Percentiles rank a stretch among this genome's conserved stretches.
These are phyloP conservation scores for Cantharis lateralis DNA, from an alignment of 2,888 invertebrate genomes.

Conservation along the genomic window DNA sequence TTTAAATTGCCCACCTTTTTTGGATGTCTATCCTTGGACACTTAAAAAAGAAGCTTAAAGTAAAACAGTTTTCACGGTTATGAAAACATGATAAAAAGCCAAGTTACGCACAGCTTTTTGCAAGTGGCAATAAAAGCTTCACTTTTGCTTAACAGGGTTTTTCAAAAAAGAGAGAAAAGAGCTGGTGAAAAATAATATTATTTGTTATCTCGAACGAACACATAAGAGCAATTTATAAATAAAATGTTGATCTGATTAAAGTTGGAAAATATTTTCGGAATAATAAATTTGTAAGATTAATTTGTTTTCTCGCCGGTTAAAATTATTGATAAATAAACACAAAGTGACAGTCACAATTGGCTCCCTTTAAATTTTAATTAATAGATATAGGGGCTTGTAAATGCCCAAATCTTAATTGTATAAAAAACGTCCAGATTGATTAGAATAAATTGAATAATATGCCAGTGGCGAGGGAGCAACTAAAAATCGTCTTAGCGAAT, in stretches of 20 bases:
- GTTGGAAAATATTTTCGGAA: not conserved
- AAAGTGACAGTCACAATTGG: not conserved
- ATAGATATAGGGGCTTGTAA: not conserved
- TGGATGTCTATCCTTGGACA: not conserved
- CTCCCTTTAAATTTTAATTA: not conserved
- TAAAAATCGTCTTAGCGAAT: not conserved
- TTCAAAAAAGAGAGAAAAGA: not conserved
- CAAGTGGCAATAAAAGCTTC: constrained; percentile 1
- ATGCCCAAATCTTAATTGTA: not conserved
- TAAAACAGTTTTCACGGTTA: not conserved
- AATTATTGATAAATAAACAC: not conserved
- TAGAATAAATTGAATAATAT: not conserved
- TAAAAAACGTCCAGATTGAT: not conserved
- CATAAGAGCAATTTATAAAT: not conserved
- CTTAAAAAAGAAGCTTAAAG: not conserved
- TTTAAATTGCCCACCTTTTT: not conserved
- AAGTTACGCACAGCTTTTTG: not conserved
- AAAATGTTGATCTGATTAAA: not conserved
- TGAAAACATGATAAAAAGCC: not conserved
- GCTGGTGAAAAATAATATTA: constrained; percentile 1
- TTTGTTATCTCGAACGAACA: not conserved
- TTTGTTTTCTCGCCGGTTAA: not conserved
- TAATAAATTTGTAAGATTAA: not conserved
- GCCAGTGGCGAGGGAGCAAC: not conserved
- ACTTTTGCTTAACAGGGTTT: not conserved